Evolutionary conservation across 2,888 invertebrate genomes (phyloP).

Genomic region (Noctua fimbriata): DNA sequence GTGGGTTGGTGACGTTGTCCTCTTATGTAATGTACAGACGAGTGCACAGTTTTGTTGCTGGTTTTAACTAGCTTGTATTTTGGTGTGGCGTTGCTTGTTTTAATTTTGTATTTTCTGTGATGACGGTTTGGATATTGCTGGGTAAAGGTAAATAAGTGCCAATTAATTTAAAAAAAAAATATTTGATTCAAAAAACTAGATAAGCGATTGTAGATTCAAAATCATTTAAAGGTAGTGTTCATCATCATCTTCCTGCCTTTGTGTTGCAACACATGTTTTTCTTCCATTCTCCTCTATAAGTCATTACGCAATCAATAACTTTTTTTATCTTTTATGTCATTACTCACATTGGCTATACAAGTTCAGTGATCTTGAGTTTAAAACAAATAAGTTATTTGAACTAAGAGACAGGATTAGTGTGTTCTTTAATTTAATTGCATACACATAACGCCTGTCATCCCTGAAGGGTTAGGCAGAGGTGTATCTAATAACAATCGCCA

Average conservation of each 20-base stretch:
- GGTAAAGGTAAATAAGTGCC: background rate
- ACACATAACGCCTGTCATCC: no score
- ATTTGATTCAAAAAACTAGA: background rate
- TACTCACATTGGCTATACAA: background rate
- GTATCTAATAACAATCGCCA: no score
- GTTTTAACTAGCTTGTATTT: background rate
- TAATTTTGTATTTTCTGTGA: background rate
- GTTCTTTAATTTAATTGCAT: background rate
- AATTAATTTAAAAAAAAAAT: background rate
- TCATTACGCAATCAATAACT: background rate
- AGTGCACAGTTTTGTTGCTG: constrained; percentile 43
- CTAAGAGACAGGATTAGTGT: background rate
- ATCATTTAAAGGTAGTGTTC: background rate
- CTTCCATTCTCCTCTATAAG: background rate
- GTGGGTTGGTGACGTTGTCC: constrained; percentile 68
- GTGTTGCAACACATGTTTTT: background rate
- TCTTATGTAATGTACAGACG: constrained; percentile 74
- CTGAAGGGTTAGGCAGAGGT: no score
- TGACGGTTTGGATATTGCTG: background rate
- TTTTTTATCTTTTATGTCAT: background rate
- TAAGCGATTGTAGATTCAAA: background rate
- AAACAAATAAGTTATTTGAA: background rate
- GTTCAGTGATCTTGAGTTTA: background rate
- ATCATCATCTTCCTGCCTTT: background rate
- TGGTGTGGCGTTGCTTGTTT: background rate